Evolutionary conservation across 2,888 invertebrate species (phyloP).

Genomic region (Spodoptera littoralis): DNA sequence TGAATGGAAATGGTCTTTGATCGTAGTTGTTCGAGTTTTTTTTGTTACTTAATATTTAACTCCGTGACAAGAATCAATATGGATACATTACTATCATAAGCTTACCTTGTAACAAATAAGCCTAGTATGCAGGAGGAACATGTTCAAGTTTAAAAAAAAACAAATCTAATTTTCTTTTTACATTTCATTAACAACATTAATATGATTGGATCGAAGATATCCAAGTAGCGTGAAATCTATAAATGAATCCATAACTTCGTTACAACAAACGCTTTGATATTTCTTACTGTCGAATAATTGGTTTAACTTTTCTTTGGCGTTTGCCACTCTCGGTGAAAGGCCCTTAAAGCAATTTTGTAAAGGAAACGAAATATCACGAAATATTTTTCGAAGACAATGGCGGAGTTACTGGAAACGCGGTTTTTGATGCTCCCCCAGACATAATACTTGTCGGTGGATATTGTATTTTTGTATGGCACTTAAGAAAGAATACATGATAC

Average conservation of each 20-base stretch:
- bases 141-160: background rate
- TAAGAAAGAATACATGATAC: conserved; percentile 9
- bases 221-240: conserved; percentile 26
- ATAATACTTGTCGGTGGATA: conserved; percentile 20
- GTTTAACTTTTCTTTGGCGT: conserved; percentile 72
- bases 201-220: conserved; percentile 18
- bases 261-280: conserved; percentile 51
- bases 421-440: conserved; percentile 28
- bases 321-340: conserved; percentile 76
- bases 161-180: background rate
- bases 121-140: too few species aligned
- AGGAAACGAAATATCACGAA: conserved; percentile 60
- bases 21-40: conserved; percentile 28
- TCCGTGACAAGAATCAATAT: conserved; percentile 1
- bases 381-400: conserved; percentile 45
- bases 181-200: conserved; percentile 1
- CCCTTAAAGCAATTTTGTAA: conserved; percentile 73
- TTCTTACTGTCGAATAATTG: conserved; percentile 68
- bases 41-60: background rate
- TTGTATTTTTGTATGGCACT: conserved; percentile 21
- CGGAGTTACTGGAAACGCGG: conserved; percentile 23
- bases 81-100: background rate
- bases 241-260: conserved; percentile 46
- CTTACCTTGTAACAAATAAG: background rate
- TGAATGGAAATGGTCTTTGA: conserved; percentile 25